These are phyloP conservation scores for Calosoma granatense DNA, from an alignment of 1,140 invertebrate genomes.

Conservation along the genomic window DNA sequence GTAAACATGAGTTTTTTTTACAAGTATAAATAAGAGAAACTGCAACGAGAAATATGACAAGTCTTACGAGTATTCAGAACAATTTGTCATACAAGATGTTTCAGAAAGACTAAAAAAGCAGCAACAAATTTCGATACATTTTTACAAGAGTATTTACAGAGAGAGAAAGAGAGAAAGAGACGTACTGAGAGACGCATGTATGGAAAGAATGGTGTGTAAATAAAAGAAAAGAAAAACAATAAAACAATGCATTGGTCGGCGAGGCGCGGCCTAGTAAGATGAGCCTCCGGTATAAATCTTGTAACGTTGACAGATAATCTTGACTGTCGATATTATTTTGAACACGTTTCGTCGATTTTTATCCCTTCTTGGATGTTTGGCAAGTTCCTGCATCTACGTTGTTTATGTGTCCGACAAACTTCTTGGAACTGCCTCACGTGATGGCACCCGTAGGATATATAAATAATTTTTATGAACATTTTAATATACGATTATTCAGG, in stretches of 20 bases:
- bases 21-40: neutral
- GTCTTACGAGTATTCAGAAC: neutral
- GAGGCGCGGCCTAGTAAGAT: neutral
- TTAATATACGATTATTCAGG: too few species aligned
- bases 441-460: neutral
- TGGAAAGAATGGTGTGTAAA: neutral
- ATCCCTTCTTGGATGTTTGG: neutral
- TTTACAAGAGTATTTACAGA: too few species aligned
- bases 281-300: neutral
- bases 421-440: neutral
- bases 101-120: too few species aligned
- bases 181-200: neutral
- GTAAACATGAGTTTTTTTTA: neutral
- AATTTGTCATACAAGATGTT: neutral
- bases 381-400: neutral
- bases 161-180: neutral
- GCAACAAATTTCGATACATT: too few species aligned
- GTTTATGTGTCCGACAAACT: conserved; percentile 2
- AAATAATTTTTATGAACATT: too few species aligned
- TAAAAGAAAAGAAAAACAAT: neutral
- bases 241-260: neutral
- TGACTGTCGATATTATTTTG: conserved; percentile 4
- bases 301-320: conserved; percentile 3
- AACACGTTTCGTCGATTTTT: neutral
- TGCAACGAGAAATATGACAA: neutral